Conservation (phyloP, 2,797 vertebrate species). For the Brachymystax lenok region DNA sequence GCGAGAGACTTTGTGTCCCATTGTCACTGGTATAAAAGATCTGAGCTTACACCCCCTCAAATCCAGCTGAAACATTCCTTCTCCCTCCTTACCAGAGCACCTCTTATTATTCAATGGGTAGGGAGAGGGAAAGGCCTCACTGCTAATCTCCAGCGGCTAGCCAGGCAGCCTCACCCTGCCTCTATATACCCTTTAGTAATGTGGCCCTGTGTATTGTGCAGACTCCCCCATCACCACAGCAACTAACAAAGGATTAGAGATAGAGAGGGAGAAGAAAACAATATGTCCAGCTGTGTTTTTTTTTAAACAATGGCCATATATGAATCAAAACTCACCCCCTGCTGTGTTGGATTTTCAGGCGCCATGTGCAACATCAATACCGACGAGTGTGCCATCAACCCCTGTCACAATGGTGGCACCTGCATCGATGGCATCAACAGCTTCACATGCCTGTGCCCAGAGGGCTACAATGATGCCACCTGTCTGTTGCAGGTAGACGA, state of each 20-base stretch:
- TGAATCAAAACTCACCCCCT: not conserved
- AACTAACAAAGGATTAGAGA: constrained; percentile 41
- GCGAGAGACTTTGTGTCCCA: constrained; percentile 44
- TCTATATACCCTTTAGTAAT: constrained; percentile 34
- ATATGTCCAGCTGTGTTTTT: constrained; percentile 37
- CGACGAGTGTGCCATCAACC: constrained; percentile 89
- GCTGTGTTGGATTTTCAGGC: constrained; percentile 72
- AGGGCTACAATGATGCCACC: constrained; percentile 90
- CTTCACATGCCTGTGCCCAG: constrained; percentile 89
- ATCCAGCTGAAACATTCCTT: constrained; percentile 57
- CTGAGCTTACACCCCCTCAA: constrained; percentile 51
- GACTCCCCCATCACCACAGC: constrained; percentile 47
- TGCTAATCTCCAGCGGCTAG: constrained; percentile 9
- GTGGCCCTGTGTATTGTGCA: constrained; percentile 42
- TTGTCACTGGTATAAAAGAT: constrained; percentile 25
- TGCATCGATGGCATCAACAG: constrained; percentile 88
- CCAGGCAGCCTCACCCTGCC: constrained; percentile 46
- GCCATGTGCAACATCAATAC: constrained; percentile 94
- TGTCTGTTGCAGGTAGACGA: constrained; percentile 95
- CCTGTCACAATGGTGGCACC: constrained; percentile 94
- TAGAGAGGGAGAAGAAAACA: constrained; percentile 23
- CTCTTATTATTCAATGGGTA: constrained; percentile 13
- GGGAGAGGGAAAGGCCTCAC: constrained; percentile 20
- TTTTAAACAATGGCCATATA: constrained; percentile 12
- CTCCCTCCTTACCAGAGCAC: constrained; percentile 1